A percentile compares a stretch with the other conserved stretches of the same genome.
These are phyloP conservation scores for Tetragonula clypearis DNA, from an alignment of 1,140 invertebrate genomes.

Conservation along the genomic window DNA sequence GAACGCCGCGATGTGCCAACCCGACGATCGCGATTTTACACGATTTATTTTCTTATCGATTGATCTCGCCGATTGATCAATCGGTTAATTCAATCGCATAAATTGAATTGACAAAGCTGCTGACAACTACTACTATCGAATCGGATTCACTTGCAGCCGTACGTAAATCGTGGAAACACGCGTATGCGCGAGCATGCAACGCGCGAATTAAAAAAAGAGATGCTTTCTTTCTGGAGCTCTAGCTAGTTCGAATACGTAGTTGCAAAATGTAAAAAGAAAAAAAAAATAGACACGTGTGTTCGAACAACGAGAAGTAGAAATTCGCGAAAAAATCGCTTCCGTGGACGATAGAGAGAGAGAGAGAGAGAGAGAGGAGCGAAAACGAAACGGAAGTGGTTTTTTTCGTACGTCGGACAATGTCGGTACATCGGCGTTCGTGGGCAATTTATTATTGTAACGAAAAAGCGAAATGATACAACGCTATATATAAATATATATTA, in stretches of 20 bases:
- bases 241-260: background rate
- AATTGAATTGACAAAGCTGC: background rate
- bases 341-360: background rate
- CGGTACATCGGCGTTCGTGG: constrained; percentile 68
- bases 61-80: background rate
- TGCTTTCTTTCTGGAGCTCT: background rate
- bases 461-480: constrained; percentile 65
- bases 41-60: background rate
- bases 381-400: background rate
- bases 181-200: background rate
- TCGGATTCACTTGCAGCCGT: too few relatives aligned
- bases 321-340: background rate
- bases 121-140: background rate
- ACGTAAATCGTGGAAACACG: background rate
- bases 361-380: background rate
- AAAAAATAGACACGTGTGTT: background rate
- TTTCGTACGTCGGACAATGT: constrained; percentile 29
- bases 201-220: background rate
- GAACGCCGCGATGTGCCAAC: constrained; percentile 62
- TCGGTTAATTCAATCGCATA: too few relatives aligned
- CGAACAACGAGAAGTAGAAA: background rate
- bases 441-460: constrained; percentile 74
- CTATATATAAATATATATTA: constrained; percentile 66
- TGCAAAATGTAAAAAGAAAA: constrained; percentile 10
- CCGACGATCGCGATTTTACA: constrained; percentile 7